These are phyloP conservation scores for Mobula hypostoma DNA, from an alignment of 2,113 vertebrate species.

Conservation along the genomic window DNA sequence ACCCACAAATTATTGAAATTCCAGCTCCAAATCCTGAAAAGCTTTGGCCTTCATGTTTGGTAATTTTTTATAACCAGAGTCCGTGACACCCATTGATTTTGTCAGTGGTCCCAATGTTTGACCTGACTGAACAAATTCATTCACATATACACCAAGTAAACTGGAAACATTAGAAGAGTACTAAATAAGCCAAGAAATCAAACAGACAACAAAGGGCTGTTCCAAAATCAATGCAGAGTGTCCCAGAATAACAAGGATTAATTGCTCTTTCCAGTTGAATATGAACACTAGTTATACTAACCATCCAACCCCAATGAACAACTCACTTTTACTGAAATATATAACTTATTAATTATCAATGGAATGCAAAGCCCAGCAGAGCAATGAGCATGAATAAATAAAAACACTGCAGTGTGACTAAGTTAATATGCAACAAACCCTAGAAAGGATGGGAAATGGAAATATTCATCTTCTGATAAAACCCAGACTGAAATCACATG, in stretches of 20 bases:
- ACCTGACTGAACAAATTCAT: not conserved
- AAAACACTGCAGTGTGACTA: not conserved
- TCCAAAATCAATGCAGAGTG: not conserved
- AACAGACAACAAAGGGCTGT: not conserved
- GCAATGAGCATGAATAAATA: not conserved
- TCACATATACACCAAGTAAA: not conserved
- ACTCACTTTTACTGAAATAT: not conserved
- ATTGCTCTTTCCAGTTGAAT: not conserved
- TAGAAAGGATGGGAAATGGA: not conserved
- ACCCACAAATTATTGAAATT: not conserved
- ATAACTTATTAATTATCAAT: conserved; percentile 5
- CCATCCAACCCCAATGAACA: not conserved
- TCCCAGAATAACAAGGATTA: not conserved
- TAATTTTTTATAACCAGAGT: not conserved
- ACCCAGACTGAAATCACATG: not conserved
- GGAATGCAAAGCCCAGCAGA: conserved; percentile 2
- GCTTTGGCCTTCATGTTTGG: not conserved
- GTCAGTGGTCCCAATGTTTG: too few species aligned
- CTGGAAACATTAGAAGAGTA: not conserved
- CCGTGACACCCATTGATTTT: not conserved
- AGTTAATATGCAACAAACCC: conserved; percentile 21
- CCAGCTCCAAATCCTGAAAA: not conserved
- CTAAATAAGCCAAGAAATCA: not conserved
- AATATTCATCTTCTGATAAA: not conserved
- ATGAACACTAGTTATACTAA: not conserved